Conservation (phyloP, 2,797 vertebrate genomes). For the Myoxocephalus aenaeus region DNA sequence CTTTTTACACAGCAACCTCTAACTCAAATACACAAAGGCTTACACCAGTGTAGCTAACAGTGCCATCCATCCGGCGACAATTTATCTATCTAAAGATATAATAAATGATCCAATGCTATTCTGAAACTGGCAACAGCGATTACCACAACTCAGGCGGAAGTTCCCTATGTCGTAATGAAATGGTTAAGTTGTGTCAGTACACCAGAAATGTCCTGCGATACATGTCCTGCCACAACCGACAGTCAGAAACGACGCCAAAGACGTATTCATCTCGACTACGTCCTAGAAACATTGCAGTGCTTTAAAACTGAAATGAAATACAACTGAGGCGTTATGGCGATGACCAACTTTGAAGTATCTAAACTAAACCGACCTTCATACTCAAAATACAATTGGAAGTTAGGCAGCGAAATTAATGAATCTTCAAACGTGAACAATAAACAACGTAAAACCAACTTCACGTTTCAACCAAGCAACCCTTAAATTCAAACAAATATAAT, state of each 20-base stretch:
- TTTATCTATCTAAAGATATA: not conserved
- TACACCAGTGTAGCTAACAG: not conserved
- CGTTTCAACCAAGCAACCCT: not conserved
- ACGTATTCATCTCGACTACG: not conserved
- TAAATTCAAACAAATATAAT: not conserved
- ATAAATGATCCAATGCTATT: too few relatives aligned
- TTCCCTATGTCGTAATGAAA: too few relatives aligned
- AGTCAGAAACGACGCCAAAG: not conserved
- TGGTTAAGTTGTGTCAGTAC: not conserved
- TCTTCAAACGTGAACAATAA: not conserved
- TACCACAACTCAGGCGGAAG: not conserved
- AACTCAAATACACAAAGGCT: not conserved
- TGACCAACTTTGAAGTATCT: too few relatives aligned
- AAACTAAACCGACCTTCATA: too few relatives aligned
- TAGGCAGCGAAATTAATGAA: not conserved
- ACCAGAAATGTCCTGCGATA: not conserved
- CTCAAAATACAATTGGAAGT: not conserved
- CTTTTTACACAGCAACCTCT: accelerated
- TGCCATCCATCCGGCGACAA: not conserved
- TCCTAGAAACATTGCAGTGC: not conserved
- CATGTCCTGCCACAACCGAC: too few relatives aligned
- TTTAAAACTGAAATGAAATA: not conserved
- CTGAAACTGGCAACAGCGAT: not conserved
- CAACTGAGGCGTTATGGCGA: too few relatives aligned
- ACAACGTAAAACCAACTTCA: not conserved